Conservation (phyloP, 2,888 invertebrate species). For the Fragum whitleyi region DNA sequence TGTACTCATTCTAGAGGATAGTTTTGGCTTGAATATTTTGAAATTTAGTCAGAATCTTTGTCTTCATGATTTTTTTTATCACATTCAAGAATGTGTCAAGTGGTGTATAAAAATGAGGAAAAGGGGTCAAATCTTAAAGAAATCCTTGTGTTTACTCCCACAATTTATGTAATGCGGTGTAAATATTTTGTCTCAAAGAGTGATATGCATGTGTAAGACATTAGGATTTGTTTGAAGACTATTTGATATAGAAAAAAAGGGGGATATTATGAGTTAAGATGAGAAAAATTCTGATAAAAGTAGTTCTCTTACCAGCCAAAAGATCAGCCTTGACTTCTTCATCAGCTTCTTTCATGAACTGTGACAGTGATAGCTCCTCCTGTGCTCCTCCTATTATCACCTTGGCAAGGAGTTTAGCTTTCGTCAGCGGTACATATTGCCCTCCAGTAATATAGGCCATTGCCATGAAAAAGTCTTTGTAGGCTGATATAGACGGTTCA, state of each 20-base stretch:
- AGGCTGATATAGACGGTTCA: constrained; percentile 76
- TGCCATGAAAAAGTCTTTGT: constrained; percentile 80
- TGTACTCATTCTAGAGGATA: too few relatives aligned
- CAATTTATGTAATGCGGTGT: constrained; percentile 51
- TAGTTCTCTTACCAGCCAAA: constrained; percentile 60
- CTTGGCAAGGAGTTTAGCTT: constrained; percentile 74
- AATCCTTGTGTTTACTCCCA: too few relatives aligned
- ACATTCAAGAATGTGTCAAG: too few relatives aligned
- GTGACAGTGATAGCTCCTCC: constrained; percentile 81
- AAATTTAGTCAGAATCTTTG: too few relatives aligned
- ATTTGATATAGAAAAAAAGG: constrained; percentile 52
- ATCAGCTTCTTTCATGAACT: constrained; percentile 78
- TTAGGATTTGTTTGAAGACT: constrained; percentile 55
- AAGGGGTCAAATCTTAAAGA: too few relatives aligned
- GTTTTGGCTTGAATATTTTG: too few relatives aligned
- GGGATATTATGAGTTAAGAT: constrained; percentile 67
- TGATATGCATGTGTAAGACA: constrained; percentile 37
- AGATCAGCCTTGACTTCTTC: constrained; percentile 72
- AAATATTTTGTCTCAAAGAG: constrained; percentile 48
- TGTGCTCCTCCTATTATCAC: constrained; percentile 81
- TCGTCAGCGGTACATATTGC: constrained; percentile 80
- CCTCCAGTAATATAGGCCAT: constrained; percentile 81
- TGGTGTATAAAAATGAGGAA: too few relatives aligned
- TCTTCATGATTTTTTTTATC: too few relatives aligned
- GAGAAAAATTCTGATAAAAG: constrained; percentile 64